Conservation (phyloP, 2,797 vertebrate species). For the Euphonia xanthogaster region DNA sequence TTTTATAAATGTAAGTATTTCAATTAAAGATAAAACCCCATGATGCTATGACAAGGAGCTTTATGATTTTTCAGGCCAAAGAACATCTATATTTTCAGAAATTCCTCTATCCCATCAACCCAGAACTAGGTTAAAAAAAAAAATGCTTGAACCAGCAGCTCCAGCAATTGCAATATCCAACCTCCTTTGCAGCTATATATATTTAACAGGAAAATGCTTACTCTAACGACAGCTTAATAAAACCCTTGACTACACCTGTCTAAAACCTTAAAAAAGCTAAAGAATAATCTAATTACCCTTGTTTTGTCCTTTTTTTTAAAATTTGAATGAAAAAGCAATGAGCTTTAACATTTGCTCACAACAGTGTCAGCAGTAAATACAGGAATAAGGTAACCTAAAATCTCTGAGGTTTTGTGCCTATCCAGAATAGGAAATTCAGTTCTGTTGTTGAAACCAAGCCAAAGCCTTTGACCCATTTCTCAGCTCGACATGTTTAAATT, state of each 20-base stretch:
- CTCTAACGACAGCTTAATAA: not conserved
- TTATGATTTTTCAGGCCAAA: not conserved
- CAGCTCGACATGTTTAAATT: not conserved
- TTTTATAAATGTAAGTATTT: not conserved
- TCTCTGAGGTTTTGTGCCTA: not conserved
- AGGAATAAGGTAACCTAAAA: not conserved
- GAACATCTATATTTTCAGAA: not conserved
- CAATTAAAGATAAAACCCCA: not conserved
- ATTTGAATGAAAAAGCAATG: not conserved
- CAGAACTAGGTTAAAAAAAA: not conserved
- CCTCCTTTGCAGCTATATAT: not conserved
- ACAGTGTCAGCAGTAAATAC: not conserved
- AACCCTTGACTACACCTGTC: not conserved
- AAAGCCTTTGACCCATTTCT: constrained; percentile 73
- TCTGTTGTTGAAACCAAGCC: constrained; percentile 34
- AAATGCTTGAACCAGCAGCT: not conserved
- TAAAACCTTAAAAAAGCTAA: not conserved
- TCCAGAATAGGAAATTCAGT: not conserved
- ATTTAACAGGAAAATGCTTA: not conserved
- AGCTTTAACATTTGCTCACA: not conserved
- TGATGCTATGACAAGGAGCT: not conserved
- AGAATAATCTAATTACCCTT: not conserved
- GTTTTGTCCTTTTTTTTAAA: not conserved
- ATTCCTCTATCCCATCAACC: not conserved
- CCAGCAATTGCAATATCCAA: not conserved